These are phyloP conservation scores for Calliopsis andreniformis DNA, from an alignment of 1,140 invertebrate genomes.

Conservation along the genomic window DNA sequence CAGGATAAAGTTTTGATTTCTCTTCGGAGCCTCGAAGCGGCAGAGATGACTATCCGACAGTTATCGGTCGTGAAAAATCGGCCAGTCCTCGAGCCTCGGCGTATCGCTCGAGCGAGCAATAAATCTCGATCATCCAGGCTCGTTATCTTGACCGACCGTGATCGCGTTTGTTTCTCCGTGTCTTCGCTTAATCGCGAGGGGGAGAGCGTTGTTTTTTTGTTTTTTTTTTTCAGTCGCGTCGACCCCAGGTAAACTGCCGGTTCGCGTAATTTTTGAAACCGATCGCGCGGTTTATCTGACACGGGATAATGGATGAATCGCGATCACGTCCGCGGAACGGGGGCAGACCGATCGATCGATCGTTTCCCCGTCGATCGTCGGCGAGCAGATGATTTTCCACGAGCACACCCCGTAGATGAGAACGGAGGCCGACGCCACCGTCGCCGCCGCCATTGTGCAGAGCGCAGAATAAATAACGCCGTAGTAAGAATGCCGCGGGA, in stretches of 20 bases:
- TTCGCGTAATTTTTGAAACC: no score
- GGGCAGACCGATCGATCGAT: no score
- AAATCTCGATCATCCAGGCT: background rate
- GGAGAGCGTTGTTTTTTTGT: background rate
- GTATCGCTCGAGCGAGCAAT: conserved; percentile 8
- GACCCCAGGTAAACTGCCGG: background rate
- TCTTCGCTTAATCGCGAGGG: conserved; percentile 11
- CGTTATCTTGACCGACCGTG: conserved; percentile 2
- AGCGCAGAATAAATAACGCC: conserved; percentile 75
- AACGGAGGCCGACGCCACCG: conserved; percentile 42
- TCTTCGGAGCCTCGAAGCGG: background rate
- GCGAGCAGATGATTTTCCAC: no score
- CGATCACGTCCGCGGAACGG: background rate
- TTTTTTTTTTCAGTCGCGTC: background rate
- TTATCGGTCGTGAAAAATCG: conserved; percentile 29
- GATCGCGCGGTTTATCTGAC: no score
- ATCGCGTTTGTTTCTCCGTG: background rate
- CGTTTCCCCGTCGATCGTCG: no score
- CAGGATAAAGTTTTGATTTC: background rate
- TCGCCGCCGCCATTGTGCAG: conserved; percentile 70
- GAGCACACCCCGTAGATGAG: conserved; percentile 58
- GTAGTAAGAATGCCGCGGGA: conserved; percentile 79
- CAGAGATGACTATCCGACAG: background rate
- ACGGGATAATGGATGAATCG: no score
- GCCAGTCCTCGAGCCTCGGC: conserved; percentile 3